Base-by-base conservation (phyloP, 2,888 invertebrate genomes). In the Xanthia togata region DNA sequence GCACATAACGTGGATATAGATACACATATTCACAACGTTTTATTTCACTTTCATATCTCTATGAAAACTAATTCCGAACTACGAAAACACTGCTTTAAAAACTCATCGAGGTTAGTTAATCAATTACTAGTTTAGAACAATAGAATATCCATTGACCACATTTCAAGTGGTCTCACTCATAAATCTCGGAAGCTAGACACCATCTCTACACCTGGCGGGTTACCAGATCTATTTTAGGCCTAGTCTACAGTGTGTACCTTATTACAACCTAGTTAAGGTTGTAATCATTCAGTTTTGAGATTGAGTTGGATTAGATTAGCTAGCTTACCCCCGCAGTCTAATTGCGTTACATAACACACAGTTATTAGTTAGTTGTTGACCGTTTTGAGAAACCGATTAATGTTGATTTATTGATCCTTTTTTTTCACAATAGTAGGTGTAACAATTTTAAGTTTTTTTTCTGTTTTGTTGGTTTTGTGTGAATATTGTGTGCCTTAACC, bases 101-200 rank as follows among this genome's bases (percentile, higher is more conserved):
- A 73, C 35, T 72, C 20, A 55, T 65, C 20, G 9, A 26, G 26
- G 3, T 57, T 8, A 73, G 38, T 55, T 60, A 69, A 53, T 77
- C 41, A 77, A 64, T 59, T 50, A 77, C 47, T 71, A 41, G 47
- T 62, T 60, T 73, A 68, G 55, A 62, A 78, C 63, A 68, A 70
- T 69, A 69, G 41, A 70, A 81, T 83, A 79, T 83, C 79, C 59
- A 73, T 67, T 59, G 67, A 26, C 83, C 70, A 41, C 70, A 70
- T 73, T 63, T 71, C 72, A 69, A 68, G n/a, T 55, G 38, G 67
- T 44, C 14, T 71, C 23, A n/a, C 38, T 59, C 60, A 63, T 82
- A 83, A 83, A 82, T 75, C 57, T 74, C 31, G 23, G 55, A 72
- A 64, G 44, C 38, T 57, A 47, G 64, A 72, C 71, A 73, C 41